Conservation (phyloP, 2,797 vertebrate genomes). For the Rachycentron canadum region DNA sequence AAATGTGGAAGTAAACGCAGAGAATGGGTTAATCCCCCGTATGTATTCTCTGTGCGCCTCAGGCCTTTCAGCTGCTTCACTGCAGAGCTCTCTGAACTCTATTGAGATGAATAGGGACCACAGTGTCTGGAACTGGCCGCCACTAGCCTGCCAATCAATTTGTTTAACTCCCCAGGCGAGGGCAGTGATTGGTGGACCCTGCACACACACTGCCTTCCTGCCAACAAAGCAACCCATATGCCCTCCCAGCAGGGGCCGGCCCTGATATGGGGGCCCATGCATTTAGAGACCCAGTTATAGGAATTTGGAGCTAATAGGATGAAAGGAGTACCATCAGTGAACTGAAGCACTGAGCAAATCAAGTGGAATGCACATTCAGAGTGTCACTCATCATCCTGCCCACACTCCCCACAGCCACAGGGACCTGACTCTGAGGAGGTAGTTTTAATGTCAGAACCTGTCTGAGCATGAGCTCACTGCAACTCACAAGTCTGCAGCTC, state of each 20-base stretch:
- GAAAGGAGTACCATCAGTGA: slow-evolving; percentile 81
- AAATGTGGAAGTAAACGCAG: slow-evolving; percentile 43
- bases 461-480: neutral
- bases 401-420: slow-evolving; percentile 29
- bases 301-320: slow-evolving; percentile 83
- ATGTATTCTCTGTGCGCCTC: slow-evolving; percentile 13
- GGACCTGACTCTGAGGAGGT: too few species aligned
- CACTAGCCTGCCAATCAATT: slow-evolving; percentile 86
- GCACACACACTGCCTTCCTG: slow-evolving; percentile 78
- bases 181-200: slow-evolving; percentile 82
- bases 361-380: slow-evolving; percentile 77
- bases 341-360: slow-evolving; percentile 78
- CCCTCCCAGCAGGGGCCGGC: slow-evolving; percentile 80
- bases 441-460: too few species aligned
- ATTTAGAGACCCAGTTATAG: slow-evolving; percentile 82
- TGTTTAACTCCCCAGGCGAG: slow-evolving; percentile 86
- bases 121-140: slow-evolving; percentile 75
- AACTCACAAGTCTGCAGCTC: neutral
- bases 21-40: slow-evolving; percentile 32
- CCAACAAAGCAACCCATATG: slow-evolving; percentile 86
- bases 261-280: slow-evolving; percentile 77
- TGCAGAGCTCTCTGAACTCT: slow-evolving; percentile 52
- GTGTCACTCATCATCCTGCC: slow-evolving; percentile 66
- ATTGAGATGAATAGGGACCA: slow-evolving; percentile 68
- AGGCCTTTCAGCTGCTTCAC: slow-evolving; percentile 55